Conservation (phyloP, 2,888 invertebrate genomes). For the Machimus atricapillus region DNA sequence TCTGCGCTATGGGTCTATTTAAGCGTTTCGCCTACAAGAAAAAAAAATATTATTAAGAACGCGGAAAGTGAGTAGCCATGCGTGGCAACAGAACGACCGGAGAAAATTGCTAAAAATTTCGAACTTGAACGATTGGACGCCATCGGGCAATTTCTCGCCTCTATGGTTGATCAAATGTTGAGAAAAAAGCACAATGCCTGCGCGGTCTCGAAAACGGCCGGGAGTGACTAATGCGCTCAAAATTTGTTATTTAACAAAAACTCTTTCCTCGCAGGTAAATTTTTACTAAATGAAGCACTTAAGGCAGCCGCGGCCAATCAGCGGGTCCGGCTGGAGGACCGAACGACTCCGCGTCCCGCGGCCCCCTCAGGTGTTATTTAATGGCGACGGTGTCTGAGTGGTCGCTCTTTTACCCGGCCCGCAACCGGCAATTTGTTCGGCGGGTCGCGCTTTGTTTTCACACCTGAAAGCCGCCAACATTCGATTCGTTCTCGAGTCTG, state of each 20-base stretch:
- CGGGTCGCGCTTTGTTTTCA: slow-evolving; percentile 10
- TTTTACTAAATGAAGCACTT: slow-evolving; percentile 7
- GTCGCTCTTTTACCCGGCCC: neutral
- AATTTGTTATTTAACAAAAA: neutral
- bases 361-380: neutral
- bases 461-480: slow-evolving; percentile 33
- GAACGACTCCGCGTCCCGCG: neutral
- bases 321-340: neutral
- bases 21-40: neutral
- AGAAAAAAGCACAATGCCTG: neutral
- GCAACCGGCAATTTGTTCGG: slow-evolving; percentile 15
- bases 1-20: neutral
- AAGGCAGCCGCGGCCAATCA: slow-evolving; percentile 21
- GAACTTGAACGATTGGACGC: neutral
- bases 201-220: neutral
- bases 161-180: slow-evolving; percentile 13
- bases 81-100: slow-evolving; percentile 9
- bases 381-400: slow-evolving; percentile 7
- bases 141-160: slow-evolving; percentile 11
- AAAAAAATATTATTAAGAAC: neutral
- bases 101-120: slow-evolving; percentile 16
- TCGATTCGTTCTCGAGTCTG: slow-evolving; percentile 30
- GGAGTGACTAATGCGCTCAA: neutral
- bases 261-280: neutral
- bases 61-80: slow-evolving; percentile 6